Evolutionary conservation across 1,140 invertebrate genomes (phyloP), one percentile per base, ranked within the genome.

Genomic region (Panagrolaimus sp.): DNA sequence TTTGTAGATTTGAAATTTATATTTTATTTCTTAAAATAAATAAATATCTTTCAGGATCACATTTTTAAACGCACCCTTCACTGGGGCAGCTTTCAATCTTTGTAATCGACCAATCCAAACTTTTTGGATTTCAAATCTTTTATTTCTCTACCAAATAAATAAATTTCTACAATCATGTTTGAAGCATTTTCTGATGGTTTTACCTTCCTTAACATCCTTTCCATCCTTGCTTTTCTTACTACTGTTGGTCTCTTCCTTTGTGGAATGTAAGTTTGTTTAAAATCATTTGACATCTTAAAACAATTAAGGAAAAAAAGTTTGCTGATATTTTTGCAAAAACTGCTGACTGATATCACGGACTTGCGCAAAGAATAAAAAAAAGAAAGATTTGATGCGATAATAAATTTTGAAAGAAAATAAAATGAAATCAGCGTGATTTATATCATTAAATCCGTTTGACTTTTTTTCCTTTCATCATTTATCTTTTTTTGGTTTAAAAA

Each of bases 161-260:
- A 20, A 57, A 57, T 25, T 11, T n/a, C n/a, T n/a, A 57, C n/a
- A 23, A 66, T 27, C 63, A 82, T 81, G 77, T 78, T 81, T 65
- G 79, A 81, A 66, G 69, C 80, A 38, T 82, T 80, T 70, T 67
- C 73, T 14, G 68, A 73, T 43, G 78, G 73, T 23, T 78, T 83
- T 68, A 76, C 64, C 16, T 77, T 83, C 57, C 57, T 81, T 53
- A 81, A 83, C 62, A 25, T 79, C 23, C 70, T 81, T 27, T 81
- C 79, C 44, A 57, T 82, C 31, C 67, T 75, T 47, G 79, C 79
- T 8, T 83, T 81, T 63, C 67, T 81, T 48, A 81, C 79, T 1
- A 81, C 79, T 20, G 79, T 81, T 13, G 79, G 79, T 20, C 70
- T 81, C 23, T 81, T 81, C 71, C 82, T 81, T 67, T 81, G 79